Evolutionary conservation across 2,888 invertebrate genomes (phyloP), one percentile per base, ranked within the genome.

Genomic region (Strigamia transsilvanica): DNA sequence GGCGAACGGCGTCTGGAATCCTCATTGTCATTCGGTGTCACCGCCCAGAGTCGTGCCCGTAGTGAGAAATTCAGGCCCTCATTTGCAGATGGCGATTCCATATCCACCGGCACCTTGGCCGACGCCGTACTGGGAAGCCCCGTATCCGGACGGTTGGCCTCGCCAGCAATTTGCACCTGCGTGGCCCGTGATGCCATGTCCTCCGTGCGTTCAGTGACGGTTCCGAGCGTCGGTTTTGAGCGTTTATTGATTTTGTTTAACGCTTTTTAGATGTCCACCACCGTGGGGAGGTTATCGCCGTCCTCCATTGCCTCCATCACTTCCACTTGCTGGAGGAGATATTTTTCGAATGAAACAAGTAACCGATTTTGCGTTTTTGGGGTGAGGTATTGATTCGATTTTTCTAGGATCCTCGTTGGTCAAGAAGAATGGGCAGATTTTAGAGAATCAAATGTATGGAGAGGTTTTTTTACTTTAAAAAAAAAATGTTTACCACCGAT

Each of bases 301-400:
- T 77, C 77, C 38, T 27, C 77, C 77, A 27, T 34, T 77, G 32
- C 77, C 77, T 77, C 77, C 77, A 23, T 77, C 77, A 27, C 38
- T 77, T n/a, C 32, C 34, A 34, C 32, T 34, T 27, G 77, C 77
- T 10, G 77, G 32, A 32, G 77, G 77, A 34, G 77, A 77, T 18
- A 77, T 77, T n/a, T 77, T 34, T 77, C 34, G 77, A 38, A 77
- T 34, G 32, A 77, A 38, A 77, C 77, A 77, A 38, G 77, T 77
- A 77, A 21, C n/a, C 10, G 10, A 18, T 27, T 73, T 73, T 73
- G 4, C n/a, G 13, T 46, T 46, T 46, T 1, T 42, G 42, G 42
- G 42, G 12, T 15, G n/a, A 15, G 46, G 12, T 15, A 12, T 46
- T 56, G 21, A 56, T 56, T 56, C 2, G 6, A n/a, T 56, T 56